Evolutionary conservation across 2,888 invertebrate genomes (phyloP).

Genomic region (Liopterus haemorrhoidalis): DNA sequence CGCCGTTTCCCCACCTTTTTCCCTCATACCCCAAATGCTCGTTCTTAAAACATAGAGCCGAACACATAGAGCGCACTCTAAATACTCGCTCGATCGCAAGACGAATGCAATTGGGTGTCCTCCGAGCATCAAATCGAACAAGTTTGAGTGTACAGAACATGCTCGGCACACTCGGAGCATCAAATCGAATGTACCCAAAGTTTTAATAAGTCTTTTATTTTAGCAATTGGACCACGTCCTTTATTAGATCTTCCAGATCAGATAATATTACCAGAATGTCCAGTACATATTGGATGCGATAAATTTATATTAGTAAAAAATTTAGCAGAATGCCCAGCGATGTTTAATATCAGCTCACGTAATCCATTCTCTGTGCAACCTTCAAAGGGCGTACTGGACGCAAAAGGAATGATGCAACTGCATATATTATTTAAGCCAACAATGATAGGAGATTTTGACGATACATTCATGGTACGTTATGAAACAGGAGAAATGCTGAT

Average conservation of each 20-base stretch:
- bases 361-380: conserved; percentile 52
- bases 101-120: too few species aligned
- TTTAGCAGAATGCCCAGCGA: conserved; percentile 48
- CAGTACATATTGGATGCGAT: conserved; percentile 49
- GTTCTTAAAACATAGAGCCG: too few species aligned
- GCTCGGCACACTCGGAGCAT: too few species aligned
- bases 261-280: conserved; percentile 49
- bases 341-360: conserved; percentile 46
- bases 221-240: conserved; percentile 53
- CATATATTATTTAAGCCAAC: conserved; percentile 50
- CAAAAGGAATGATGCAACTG: conserved; percentile 48
- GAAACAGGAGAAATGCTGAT: conserved; percentile 51
- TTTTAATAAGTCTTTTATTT: conserved; percentile 27
- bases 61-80: too few species aligned
- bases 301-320: conserved; percentile 52
- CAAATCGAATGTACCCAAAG: neutral
- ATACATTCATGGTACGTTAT: conserved; percentile 41
- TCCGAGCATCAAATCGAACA: too few species aligned
- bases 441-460: conserved; percentile 45
- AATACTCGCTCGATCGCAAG: too few species aligned
- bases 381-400: conserved; percentile 48
- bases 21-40: too few species aligned
- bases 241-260: conserved; percentile 56
- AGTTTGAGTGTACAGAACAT: too few species aligned
- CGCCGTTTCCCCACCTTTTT: too few species aligned